Percentiles rank a stretch among this genome's conserved stretches.
These are phyloP conservation scores for Baryphthengus martii DNA, from an alignment of 2,113 vertebrate species.

Conservation along the genomic window DNA sequence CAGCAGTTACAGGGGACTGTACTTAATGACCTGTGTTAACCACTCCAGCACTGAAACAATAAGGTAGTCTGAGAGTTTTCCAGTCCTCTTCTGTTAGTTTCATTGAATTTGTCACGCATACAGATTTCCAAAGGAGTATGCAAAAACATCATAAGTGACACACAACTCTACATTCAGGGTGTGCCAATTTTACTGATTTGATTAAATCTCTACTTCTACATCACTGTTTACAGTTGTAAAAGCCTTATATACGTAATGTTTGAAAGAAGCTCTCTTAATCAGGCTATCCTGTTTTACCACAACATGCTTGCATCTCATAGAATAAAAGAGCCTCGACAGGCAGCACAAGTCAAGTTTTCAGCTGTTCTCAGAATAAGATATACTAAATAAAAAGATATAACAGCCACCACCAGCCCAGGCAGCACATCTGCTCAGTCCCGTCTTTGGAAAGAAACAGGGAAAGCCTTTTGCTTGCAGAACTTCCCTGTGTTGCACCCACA, in stretches of 20 bases:
- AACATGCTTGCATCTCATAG: fast-evolving
- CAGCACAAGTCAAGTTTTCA: neutral
- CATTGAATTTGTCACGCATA: neutral
- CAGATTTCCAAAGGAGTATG: neutral
- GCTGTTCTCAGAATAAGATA: neutral
- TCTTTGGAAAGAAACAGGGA: neutral
- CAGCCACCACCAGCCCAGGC: neutral
- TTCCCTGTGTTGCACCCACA: neutral
- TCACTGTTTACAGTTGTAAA: neutral
- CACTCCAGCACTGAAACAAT: neutral
- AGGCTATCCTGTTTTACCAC: neutral
- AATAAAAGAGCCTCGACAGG: neutral
- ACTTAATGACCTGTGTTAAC: neutral
- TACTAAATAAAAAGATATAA: neutral
- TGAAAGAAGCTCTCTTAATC: neutral
- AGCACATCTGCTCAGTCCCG: neutral
- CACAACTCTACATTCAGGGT: neutral
- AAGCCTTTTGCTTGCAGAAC: neutral
- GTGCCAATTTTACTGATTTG: neutral
- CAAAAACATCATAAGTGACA: neutral
- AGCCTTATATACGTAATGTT: fast-evolving
- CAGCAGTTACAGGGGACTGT: neutral
- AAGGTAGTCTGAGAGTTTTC: fast-evolving
- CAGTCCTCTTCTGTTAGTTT: neutral
- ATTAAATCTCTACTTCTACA: neutral